Evolutionary conservation across 2,113 vertebrate genomes (phyloP), one percentile per base, ranked within the genome.

Genomic region (Phalacrocorax pelagicus): DNA sequence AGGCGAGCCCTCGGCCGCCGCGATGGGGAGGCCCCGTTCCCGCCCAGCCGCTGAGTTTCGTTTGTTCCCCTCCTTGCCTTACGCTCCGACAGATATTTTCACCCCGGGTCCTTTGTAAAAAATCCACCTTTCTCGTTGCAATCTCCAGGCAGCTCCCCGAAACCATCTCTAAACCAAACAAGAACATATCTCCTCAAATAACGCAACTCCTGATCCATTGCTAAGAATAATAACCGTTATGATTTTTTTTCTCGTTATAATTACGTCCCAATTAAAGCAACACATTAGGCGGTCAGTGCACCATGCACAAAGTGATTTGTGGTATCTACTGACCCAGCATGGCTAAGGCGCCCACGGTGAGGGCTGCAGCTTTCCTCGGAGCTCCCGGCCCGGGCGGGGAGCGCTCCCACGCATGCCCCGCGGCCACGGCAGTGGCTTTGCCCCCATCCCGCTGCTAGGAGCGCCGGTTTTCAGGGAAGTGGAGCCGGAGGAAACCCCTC

Each of bases 401-500:
- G 26, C 1, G 17, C 49, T 84, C 73, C 29, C 59, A 42, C 11
- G 2, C 16, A 22, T 14, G 7, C 15, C 49, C 38, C 6, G 9
- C 14, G 23, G 5, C 61, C 47, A 15, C 4, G 26, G 40, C 63
- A 30, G 52, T 2, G 13, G 7, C 29, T 62, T 29, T 57, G 38
- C 13, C 16, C 26, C 19, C 44, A 13, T 17, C 7, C n/a, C n/a
- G 5, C 42, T 40, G 24, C 46, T 36, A 23, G 4, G 27, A 81
- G 44, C 4, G 5, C 32, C 1, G 3, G 5, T 84, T 72, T 46
- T 4, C 49, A 22, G 62, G 44, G 32, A 58, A 32, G n/a, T 3
- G 40, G 14, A 0, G 2, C 17, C 0, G 2, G 12, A 65, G 32
- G 6, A 73, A 46, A 10, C 3, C 11, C 36, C 24, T 0, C 9